Percentiles rank a stretch among this genome's conserved stretches.
Conservation (phyloP, 2,797 vertebrate species). For the Poliocrania exsul region DNA sequence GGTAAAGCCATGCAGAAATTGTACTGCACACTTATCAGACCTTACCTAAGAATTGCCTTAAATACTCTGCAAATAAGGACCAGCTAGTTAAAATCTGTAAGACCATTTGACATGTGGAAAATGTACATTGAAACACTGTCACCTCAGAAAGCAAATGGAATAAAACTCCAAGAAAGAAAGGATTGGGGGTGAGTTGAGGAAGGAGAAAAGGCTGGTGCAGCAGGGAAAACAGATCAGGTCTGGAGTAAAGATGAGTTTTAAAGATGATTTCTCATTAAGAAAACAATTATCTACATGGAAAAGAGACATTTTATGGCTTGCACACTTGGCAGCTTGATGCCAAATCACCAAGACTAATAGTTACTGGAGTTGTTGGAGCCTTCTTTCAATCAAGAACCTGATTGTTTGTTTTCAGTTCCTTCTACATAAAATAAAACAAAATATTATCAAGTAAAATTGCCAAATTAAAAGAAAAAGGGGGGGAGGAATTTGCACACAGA, state of each 20-base stretch:
- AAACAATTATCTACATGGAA: not conserved
- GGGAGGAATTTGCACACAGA: not conserved
- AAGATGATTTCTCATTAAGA: not conserved
- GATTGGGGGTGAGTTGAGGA: not conserved
- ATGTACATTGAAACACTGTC: not conserved
- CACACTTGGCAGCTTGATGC: not conserved
- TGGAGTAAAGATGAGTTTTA: not conserved
- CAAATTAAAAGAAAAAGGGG: not conserved
- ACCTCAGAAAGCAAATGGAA: not conserved
- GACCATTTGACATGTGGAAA: not conserved
- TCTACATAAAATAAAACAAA: not conserved
- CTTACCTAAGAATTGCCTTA: not conserved
- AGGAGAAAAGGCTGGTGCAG: not conserved
- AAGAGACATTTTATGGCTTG: not conserved
- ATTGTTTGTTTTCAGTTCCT: not conserved
- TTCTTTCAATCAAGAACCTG: not conserved
- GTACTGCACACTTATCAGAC: not conserved
- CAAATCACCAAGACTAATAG: not conserved
- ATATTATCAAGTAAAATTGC: not conserved
- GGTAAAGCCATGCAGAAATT: not conserved
- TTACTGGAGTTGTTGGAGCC: not conserved
- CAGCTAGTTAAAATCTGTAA: fast-evolving
- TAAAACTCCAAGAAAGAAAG: not conserved
- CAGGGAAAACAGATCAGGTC: not conserved
- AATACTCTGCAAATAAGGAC: not conserved